Evolutionary conservation across 2,797 vertebrate genomes (phyloP), one percentile per base, ranked within the genome.

Genomic region (Phataginus tetradactyla): DNA sequence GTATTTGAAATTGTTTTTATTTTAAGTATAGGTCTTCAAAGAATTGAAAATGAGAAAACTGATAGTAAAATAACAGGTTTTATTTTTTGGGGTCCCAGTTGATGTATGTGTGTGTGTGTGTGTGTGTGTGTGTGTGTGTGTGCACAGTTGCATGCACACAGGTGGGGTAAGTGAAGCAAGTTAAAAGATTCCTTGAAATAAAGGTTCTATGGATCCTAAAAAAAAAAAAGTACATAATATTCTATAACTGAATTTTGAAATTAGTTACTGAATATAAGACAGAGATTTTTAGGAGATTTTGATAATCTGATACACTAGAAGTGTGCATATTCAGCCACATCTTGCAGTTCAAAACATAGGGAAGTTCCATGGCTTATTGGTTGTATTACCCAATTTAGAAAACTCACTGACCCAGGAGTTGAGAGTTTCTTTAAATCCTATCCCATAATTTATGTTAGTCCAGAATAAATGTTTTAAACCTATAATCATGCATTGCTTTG

Each of bases 121-220:
- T 66, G n/a, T 27, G 14, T 57, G 18, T 61, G 15, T 53, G 5
- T 27, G 9, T 66, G n/a, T 27, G 14, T 57, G 18, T 61, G 15
- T 37, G 20, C 14, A 2, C n/a, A 37, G 1, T 8, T 5, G 9
- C 23, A n/a, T 5, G 4, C 2, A 0, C 1, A 0, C 3, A 87
- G 39, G 25, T 29, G 11, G 4, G 7, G 2, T 59, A 91, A 15
- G 11, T 79, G 8, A 29, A 63, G 37, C 88, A 49, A 45, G 4
- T 7, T 74, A 37, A 90, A 66, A 37, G 37, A 37, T 37, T 37
- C 37, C 37, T 37, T 37, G 37, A 37, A 37, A 37, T 37, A 37
- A 37, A 37, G 37, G 37, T 37, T 37, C 37, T 37, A 37, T 3
- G 37, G 37, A 37, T 37, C 37, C 37, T n/a, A n/a, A 37, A 37